phyloP scores from a whole-genome alignment of 2,797 vertebrate species.

The Microctenopoma stevenorrisi region DNA sequence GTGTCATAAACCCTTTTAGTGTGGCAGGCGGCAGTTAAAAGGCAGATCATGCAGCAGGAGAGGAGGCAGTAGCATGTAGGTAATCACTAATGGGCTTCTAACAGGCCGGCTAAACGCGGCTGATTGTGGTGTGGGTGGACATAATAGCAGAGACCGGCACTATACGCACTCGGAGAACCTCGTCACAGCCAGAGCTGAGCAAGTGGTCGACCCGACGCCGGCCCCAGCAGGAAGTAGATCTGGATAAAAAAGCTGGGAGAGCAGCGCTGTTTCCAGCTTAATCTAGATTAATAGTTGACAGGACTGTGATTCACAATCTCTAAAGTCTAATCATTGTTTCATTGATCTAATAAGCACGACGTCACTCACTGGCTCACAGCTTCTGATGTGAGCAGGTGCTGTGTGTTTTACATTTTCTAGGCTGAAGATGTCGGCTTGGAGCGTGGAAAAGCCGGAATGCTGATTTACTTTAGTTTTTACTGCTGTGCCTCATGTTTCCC shows the following conservation, averaged over 20 bases:
- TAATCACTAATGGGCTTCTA: constrained; percentile 36
- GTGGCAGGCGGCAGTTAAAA: constrained; percentile 15
- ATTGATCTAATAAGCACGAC: neutral
- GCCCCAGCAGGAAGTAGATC: constrained; percentile 24
- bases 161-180: neutral
- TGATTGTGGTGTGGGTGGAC: constrained; percentile 35
- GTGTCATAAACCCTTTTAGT: constrained; percentile 24
- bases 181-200: constrained; percentile 6
- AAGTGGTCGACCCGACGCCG: constrained; percentile 3
- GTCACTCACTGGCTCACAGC: neutral
- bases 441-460: no score
- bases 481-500: no score
- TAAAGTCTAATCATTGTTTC: neutral
- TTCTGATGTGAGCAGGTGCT: neutral
- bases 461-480: no score
- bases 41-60: constrained; percentile 11
- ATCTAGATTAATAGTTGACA: neutral
- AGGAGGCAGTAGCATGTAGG: constrained; percentile 27
- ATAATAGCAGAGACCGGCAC: constrained; percentile 8
- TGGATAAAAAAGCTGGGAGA: neutral
- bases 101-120: constrained; percentile 21
- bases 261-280: neutral
- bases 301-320: neutral
- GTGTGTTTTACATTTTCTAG: no score
- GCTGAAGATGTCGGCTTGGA: no score